Evolutionary conservation across 2,113 vertebrate species (phyloP).

Genomic region (Dicrurus megarhynchus): DNA sequence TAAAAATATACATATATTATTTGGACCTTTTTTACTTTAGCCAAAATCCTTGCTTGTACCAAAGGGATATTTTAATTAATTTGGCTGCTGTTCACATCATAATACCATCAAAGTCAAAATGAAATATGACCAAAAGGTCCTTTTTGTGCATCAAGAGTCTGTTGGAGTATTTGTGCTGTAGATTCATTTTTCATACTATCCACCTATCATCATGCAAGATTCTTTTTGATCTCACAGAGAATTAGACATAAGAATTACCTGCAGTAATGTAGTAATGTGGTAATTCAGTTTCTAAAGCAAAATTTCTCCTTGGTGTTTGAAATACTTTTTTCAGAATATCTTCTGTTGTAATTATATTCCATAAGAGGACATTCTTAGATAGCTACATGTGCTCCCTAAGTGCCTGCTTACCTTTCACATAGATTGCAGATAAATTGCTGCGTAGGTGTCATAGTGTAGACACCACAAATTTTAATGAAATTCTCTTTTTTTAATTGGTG

Average conservation of each 20-base stretch:
- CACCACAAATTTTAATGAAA: not conserved
- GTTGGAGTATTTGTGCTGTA: not conserved
- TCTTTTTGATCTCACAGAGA: not conserved
- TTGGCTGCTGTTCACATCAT: slow-evolving; percentile 38
- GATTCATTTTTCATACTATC: not conserved
- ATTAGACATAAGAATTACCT: not conserved
- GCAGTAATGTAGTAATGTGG: not conserved
- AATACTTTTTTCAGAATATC: not conserved
- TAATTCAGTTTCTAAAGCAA: not conserved
- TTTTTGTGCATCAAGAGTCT: not conserved
- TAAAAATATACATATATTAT: not conserved
- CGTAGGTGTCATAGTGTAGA: not conserved
- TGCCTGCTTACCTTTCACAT: not conserved
- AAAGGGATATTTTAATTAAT: slow-evolving; percentile 44
- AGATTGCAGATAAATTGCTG: not conserved
- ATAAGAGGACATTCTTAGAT: not conserved
- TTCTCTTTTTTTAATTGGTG: not conserved
- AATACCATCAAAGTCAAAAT: slow-evolving; percentile 5
- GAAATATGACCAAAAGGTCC: slow-evolving; percentile 1
- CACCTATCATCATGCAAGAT: not conserved
- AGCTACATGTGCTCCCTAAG: not conserved
- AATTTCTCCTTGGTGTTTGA: not conserved
- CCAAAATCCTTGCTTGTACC: slow-evolving; percentile 20
- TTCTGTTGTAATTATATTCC: not conserved
- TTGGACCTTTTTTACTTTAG: slow-evolving; percentile 36